Conservation (phyloP, 2,888 invertebrate species). For the Sphecodes monilicornis region DNA sequence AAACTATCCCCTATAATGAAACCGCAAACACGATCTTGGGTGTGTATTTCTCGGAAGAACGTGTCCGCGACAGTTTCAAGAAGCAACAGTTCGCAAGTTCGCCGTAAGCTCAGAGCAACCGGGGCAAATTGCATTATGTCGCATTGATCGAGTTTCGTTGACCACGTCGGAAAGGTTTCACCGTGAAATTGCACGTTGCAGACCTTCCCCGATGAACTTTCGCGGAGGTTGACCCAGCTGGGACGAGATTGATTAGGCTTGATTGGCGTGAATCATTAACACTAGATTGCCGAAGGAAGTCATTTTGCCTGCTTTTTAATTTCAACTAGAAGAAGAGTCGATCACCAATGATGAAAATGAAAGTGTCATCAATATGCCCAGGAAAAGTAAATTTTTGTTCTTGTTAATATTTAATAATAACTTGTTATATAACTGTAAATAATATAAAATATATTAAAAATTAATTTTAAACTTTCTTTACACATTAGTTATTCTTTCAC, state of each 20-base stretch:
- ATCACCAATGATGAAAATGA: too few relatives aligned
- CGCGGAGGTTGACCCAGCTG: conserved; percentile 2
- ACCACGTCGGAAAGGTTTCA: conserved; percentile 32
- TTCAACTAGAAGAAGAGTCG: too few relatives aligned
- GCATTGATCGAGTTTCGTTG: conserved; percentile 51
- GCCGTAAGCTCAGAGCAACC: conserved; percentile 30
- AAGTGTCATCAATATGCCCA: too few relatives aligned
- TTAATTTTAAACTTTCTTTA: too few relatives aligned
- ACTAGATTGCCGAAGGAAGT: too few relatives aligned
- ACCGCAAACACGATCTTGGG: conserved; percentile 16
- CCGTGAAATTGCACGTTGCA: conserved; percentile 51
- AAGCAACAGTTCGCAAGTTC: conserved; percentile 49
- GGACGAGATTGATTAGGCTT: neutral
- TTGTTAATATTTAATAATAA: too few relatives aligned
- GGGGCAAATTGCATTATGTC: conserved; percentile 48
- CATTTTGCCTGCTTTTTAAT: too few relatives aligned
- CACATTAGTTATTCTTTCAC: too few relatives aligned
- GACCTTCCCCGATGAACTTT: conserved; percentile 28
- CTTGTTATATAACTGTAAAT: too few relatives aligned
- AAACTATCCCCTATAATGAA: neutral
- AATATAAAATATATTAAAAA: too few relatives aligned
- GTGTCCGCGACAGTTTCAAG: conserved; percentile 19
- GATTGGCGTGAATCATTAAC: neutral
- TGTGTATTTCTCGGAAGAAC: conserved; percentile 13
- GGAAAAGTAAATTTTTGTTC: too few relatives aligned